Conservation (phyloP, 1,140 invertebrate species). For the Drosophila suzukii region DNA sequence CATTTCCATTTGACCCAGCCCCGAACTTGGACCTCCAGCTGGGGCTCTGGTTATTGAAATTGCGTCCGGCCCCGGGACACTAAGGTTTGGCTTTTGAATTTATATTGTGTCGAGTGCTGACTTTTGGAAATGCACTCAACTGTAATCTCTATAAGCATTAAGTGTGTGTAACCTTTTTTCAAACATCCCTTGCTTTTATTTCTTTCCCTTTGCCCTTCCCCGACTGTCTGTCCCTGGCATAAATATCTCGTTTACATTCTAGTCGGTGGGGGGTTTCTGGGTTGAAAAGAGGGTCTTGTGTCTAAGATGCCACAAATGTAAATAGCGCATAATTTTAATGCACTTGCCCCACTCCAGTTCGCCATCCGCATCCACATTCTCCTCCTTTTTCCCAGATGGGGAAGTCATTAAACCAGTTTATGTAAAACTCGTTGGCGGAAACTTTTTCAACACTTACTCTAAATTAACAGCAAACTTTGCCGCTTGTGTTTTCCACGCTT, state of each 20-base stretch:
- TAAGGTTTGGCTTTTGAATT: constrained; percentile 65
- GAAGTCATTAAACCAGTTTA: constrained; percentile 71
- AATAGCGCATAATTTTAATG: constrained; percentile 57
- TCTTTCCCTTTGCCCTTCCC: neutral
- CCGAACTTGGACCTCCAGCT: constrained; percentile 63
- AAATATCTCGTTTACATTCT: constrained; percentile 55
- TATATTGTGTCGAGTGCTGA: constrained; percentile 75
- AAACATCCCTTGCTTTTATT: constrained; percentile 1
- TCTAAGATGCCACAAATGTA: constrained; percentile 55
- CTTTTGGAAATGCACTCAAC: constrained; percentile 75
- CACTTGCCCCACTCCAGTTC: constrained; percentile 12
- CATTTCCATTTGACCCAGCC: constrained; percentile 68
- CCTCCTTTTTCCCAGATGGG: constrained; percentile 17
- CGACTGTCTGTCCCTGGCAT: constrained; percentile 27
- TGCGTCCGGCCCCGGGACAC: constrained; percentile 35
- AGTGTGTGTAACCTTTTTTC: constrained; percentile 58
- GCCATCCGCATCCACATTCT: neutral
- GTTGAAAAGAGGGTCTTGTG: constrained; percentile 24
- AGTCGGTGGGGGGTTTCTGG: neutral
- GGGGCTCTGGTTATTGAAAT: constrained; percentile 68
- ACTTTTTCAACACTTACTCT: constrained; percentile 73
- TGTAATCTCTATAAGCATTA: constrained; percentile 69
- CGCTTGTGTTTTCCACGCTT: constrained; percentile 33
- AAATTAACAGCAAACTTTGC: constrained; percentile 75
- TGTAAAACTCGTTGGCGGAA: constrained; percentile 71